phyloP scores from a whole-genome alignment of 2,888 invertebrate genomes.

The Eurytoma adleriae region DNA sequence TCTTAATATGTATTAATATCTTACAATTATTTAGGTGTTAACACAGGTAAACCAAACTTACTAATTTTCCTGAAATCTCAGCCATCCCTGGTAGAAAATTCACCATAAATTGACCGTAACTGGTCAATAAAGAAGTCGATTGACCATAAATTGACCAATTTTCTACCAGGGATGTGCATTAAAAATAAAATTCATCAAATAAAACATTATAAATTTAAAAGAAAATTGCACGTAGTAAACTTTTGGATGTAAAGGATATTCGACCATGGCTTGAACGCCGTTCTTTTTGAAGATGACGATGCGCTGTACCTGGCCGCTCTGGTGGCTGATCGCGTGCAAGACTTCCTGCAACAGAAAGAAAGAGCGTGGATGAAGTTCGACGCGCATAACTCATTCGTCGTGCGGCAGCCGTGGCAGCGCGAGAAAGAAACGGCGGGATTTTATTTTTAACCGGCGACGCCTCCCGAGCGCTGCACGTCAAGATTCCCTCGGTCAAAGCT shows the following conservation, averaged over 20 bases:
- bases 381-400: background rate
- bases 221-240: background rate
- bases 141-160: too few relatives aligned
- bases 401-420: background rate
- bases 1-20: too few relatives aligned
- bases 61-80: too few relatives aligned
- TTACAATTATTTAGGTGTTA: too few relatives aligned
- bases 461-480: too few relatives aligned
- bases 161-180: too few relatives aligned
- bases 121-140: too few relatives aligned
- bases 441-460: too few relatives aligned
- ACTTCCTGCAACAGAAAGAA: slow-evolving; percentile 90
- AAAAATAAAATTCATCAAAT: background rate
- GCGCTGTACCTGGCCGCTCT: slow-evolving; percentile 96
- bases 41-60: too few relatives aligned
- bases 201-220: background rate
- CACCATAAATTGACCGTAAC: too few relatives aligned
- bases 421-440: background rate
- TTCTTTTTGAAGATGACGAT: slow-evolving; percentile 99
- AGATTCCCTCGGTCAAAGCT: too few relatives aligned
- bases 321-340: slow-evolving; percentile 96
- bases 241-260: slow-evolving; percentile 87
- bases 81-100: too few relatives aligned
- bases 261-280: slow-evolving; percentile 99
- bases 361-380: background rate